phyloP scores from a whole-genome alignment of 2,113 vertebrate genomes.

The Perognathus longimembris region DNA sequence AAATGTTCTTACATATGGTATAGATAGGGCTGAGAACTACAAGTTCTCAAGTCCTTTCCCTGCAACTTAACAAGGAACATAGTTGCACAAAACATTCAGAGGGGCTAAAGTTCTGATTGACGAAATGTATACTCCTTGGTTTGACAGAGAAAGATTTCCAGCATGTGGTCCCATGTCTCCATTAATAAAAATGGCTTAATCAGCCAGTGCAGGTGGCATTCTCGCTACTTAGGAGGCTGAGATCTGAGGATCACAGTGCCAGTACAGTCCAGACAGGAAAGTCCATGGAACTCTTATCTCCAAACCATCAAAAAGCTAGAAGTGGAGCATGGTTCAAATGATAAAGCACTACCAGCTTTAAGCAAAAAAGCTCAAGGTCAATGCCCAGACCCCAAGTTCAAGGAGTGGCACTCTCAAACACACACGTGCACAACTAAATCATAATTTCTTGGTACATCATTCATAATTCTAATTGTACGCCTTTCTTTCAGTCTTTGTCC shows the following conservation, averaged over 20 bases:
- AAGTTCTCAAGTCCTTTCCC: neutral
- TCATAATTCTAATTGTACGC: neutral
- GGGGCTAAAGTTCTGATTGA: neutral
- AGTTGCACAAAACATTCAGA: neutral
- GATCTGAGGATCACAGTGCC: no score
- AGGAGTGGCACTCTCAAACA: no score
- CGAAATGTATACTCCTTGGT: neutral
- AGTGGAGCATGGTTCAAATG: no score
- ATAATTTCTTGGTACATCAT: neutral
- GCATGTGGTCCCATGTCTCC: neutral
- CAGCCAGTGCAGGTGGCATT: neutral
- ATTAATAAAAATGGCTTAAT: neutral
- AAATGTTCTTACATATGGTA: neutral
- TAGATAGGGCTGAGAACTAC: neutral
- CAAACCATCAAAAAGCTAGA: no score
- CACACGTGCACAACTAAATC: neutral
- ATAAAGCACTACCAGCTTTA: no score
- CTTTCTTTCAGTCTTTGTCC: neutral
- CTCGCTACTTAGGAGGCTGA: no score
- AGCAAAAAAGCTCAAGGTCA: no score
- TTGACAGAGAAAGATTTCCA: neutral
- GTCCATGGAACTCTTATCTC: no score
- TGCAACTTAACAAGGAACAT: neutral
- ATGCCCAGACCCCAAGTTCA: no score
- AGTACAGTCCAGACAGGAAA: no score